These are phyloP conservation scores for Vulpes vulpes DNA, from an alignment of 2,113 vertebrate species.

Conservation along the genomic window DNA sequence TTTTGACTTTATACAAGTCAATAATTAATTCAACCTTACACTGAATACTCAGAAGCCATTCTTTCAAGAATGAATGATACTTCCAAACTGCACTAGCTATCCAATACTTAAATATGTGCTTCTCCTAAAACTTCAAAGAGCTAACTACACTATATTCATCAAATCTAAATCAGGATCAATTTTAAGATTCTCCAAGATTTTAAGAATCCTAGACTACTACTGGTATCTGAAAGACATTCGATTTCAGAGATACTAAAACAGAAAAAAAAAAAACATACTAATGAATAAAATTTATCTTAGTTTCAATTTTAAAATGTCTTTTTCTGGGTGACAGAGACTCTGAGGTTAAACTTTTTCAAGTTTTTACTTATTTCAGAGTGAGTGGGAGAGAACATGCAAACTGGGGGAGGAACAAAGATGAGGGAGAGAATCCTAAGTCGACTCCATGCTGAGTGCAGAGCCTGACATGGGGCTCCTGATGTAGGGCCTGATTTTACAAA, in stretches of 20 bases:
- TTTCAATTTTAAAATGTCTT: not conserved
- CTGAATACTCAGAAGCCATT: not conserved
- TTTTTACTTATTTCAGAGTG: not conserved
- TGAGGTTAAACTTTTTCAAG: not conserved
- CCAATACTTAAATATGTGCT: not conserved
- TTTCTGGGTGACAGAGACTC: not conserved
- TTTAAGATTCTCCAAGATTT: not conserved
- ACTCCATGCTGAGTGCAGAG: not conserved
- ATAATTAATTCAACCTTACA: constrained; percentile 4
- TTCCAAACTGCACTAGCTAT: not conserved
- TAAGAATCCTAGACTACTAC: not conserved
- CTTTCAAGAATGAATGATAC: not conserved
- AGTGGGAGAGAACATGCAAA: not conserved
- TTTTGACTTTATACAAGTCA: not conserved
- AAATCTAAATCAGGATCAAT: not conserved
- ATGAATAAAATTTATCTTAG: not conserved
- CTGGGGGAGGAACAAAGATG: not conserved
- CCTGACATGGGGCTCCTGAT: not conserved
- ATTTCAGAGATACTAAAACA: constrained; percentile 11
- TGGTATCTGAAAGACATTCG: not conserved
- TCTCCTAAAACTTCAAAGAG: not conserved
- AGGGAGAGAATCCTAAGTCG: not conserved
- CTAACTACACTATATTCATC: not conserved
- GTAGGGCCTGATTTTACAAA: not conserved
- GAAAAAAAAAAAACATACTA: not conserved